Evolutionary conservation across 2,797 vertebrate species (phyloP), one percentile per base, ranked within the genome.

Genomic region (Sibirionetta formosa): DNA sequence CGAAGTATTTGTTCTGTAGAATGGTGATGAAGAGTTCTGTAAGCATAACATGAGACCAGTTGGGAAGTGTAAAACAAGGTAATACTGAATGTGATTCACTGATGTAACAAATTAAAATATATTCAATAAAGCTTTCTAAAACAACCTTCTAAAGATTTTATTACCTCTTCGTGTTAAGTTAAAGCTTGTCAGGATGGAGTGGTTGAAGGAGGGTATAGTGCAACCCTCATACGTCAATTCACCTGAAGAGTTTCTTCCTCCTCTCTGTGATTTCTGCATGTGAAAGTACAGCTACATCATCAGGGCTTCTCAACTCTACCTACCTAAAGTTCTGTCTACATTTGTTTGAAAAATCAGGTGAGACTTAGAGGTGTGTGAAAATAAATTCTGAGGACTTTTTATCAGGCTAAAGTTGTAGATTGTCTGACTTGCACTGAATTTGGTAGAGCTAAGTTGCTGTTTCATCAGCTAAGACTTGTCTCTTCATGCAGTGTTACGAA

Each of bases 41-140:
- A 58, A 58, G 16, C 46, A 29, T 10, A 1, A 0, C 1, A 14
- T 79, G 29, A 53, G 92, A 64, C 40, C 11, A 35, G 24, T 64
- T 86, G 56, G 31, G 70, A 70, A 70, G 53, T 7, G 3, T 75
- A 64, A 87, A 64, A 44, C 44, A 83, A 33, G 44, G 29, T 68
- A 63, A 72, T 44, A 16, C 50, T 90, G 36, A 92, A 40, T 57
- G 57, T 77, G 42, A 78, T 79, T 79, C 63, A 80, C 46, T 60
- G 60, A 64, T 88, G 38, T 83, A 61, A 82, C 22, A 86, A 38
- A 64, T 71, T 40, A 35, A 29, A 1, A 95, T 72, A 9, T 27
- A 81, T 36, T 88, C 69, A 97, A 86, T 97, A 96, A 96, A 97
- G 70, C 35, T 79, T 91, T 83, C 61, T 88, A 72, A 66, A 95